Evolutionary conservation across 2,888 invertebrate genomes (phyloP).

Genomic region (Brachyopa scutellaris): DNA sequence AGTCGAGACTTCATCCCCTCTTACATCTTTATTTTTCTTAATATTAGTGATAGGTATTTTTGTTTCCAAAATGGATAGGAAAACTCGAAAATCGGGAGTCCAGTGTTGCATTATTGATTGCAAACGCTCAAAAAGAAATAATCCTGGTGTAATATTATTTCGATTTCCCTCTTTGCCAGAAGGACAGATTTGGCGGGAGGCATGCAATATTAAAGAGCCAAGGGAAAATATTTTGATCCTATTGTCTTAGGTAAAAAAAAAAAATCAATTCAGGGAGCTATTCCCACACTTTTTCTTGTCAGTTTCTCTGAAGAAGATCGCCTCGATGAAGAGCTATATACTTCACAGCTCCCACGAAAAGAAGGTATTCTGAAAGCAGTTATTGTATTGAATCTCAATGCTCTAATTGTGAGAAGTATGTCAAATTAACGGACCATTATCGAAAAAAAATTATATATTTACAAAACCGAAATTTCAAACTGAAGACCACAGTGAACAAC

Average conservation of each 20-base stretch:
- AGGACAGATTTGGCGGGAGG: background rate
- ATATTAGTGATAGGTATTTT: conserved; percentile 69
- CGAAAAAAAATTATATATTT: background rate
- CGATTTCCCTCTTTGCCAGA: background rate
- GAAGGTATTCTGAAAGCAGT: background rate
- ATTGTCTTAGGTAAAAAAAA: background rate
- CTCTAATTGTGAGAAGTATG: background rate
- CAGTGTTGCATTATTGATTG: background rate
- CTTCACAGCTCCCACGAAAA: background rate
- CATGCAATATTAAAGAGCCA: background rate
- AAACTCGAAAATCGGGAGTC: conserved; percentile 71
- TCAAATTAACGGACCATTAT: background rate
- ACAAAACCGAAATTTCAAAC: background rate
- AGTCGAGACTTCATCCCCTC: no score
- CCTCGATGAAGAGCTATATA: conserved; percentile 4
- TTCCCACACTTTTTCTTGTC: background rate
- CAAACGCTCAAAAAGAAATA: background rate
- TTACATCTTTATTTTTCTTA: background rate
- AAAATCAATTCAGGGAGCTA: background rate
- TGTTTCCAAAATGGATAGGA: conserved; percentile 75
- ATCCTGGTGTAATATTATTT: background rate
- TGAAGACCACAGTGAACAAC: background rate
- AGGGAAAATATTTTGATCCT: background rate
- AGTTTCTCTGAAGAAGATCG: background rate
- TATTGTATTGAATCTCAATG: background rate